A percentile compares a stretch with the other conserved stretches of the same genome.
phyloP scores from a whole-genome alignment of 2,888 invertebrate genomes.

The Nephrotoma appendiculata region DNA sequence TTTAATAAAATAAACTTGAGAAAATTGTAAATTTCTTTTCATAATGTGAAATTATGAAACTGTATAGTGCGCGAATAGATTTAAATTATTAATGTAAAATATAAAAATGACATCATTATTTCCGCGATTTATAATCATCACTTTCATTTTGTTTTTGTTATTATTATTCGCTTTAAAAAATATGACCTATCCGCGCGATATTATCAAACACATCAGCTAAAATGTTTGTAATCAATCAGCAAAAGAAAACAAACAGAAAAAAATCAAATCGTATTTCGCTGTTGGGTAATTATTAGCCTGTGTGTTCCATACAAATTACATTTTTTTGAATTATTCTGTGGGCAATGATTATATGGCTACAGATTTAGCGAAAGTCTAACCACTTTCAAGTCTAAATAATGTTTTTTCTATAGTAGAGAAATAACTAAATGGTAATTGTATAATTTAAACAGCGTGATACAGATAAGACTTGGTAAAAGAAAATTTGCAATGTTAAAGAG shows the following conservation, averaged over 20 bases:
- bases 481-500: too few species aligned
- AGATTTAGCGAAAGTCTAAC: neutral
- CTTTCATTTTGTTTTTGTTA: neutral
- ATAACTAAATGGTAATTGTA: neutral
- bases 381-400: neutral
- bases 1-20: neutral
- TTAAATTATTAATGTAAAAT: neutral
- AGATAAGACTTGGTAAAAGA: too few species aligned
- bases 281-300: neutral
- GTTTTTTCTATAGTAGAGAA: neutral
- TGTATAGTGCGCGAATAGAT: neutral
- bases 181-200: neutral
- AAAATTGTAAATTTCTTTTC: neutral
- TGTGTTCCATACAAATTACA: neutral
- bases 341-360: neutral
- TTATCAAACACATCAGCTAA: neutral
- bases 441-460: neutral
- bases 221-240: neutral
- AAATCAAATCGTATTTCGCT: neutral
- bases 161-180: neutral
- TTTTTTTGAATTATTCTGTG: neutral
- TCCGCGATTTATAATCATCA: neutral
- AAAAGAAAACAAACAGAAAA: neutral
- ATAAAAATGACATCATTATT: neutral
- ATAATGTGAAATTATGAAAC: neutral